These are phyloP conservation scores for Drosophila leontia DNA, from an alignment of 1,140 invertebrate genomes.

Conservation along the genomic window DNA sequence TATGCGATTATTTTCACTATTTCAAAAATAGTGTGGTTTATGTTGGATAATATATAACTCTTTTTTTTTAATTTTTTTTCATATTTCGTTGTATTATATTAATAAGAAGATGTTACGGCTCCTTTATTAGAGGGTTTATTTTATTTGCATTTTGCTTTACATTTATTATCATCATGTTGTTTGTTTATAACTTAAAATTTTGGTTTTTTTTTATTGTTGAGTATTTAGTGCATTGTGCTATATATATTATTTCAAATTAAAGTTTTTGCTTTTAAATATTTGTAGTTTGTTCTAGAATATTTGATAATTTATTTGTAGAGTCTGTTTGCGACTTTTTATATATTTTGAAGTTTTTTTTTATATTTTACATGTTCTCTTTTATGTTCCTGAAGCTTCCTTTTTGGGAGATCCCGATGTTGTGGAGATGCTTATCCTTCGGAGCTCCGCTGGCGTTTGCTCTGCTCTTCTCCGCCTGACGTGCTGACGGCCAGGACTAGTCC, in stretches of 20 bases:
- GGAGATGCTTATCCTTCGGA: conserved; percentile 69
- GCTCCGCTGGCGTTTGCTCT: conserved; percentile 58
- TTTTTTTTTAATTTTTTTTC: neutral
- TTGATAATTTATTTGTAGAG: neutral
- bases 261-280: conserved; percentile 13
- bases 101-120: neutral
- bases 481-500: conserved; percentile 32
- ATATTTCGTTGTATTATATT: neutral
- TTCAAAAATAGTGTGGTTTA: conserved; percentile 17
- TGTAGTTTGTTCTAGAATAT: conserved; percentile 9
- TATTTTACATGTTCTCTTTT: conserved; percentile 19
- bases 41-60: neutral
- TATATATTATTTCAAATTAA: conserved; percentile 1
- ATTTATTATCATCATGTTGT: neutral
- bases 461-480: conserved; percentile 22
- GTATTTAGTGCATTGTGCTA: conserved; percentile 1
- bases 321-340: neutral
- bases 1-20: conserved; percentile 28
- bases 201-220: neutral
- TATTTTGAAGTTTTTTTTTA: neutral
- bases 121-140: neutral
- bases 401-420: conserved; percentile 21
- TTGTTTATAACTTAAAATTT: neutral
- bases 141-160: neutral
- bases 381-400: conserved; percentile 6